A percentile compares a stretch with the other conserved stretches of the same genome.
Conservation (phyloP, 2,113 vertebrate genomes). For the Sardina pilchardus region DNA sequence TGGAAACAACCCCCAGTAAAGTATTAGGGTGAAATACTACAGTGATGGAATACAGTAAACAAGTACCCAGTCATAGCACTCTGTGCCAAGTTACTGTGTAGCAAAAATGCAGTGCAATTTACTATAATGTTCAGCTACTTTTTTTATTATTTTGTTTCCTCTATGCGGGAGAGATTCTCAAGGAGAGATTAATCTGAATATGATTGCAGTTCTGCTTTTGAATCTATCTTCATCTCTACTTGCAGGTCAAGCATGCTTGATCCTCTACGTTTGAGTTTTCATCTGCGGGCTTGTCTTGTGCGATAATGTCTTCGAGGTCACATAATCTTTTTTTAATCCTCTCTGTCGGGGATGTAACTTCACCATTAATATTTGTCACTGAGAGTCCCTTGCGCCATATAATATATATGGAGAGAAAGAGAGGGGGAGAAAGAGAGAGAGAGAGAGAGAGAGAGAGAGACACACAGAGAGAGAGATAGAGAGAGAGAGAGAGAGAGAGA, state of each 20-base stretch:
- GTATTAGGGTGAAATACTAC: background rate
- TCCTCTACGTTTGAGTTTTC: background rate
- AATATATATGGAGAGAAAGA: background rate
- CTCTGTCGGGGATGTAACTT: background rate
- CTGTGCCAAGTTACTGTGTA: background rate
- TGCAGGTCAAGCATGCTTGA: background rate
- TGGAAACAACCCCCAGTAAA: background rate
- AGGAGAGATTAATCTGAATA: background rate
- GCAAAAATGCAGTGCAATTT: background rate
- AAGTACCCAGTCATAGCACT: background rate
- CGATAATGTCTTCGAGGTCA: background rate
- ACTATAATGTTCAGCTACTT: background rate
- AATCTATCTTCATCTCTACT: background rate
- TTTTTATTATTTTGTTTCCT: background rate
- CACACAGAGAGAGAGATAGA: background rate
- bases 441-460: background rate
- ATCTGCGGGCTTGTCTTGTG: background rate
- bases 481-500: background rate
- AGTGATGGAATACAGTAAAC: background rate
- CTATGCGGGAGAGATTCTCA: background rate
- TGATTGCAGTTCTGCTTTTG: background rate
- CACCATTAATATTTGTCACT: background rate
- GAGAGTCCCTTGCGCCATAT: background rate
- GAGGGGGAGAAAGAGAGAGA: background rate
- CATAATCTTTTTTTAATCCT: slow-evolving; percentile 14